Percentiles rank a stretch among this genome's conserved stretches.
phyloP scores from a whole-genome alignment of 2,888 invertebrate genomes.

The Nomada goodeniana region DNA sequence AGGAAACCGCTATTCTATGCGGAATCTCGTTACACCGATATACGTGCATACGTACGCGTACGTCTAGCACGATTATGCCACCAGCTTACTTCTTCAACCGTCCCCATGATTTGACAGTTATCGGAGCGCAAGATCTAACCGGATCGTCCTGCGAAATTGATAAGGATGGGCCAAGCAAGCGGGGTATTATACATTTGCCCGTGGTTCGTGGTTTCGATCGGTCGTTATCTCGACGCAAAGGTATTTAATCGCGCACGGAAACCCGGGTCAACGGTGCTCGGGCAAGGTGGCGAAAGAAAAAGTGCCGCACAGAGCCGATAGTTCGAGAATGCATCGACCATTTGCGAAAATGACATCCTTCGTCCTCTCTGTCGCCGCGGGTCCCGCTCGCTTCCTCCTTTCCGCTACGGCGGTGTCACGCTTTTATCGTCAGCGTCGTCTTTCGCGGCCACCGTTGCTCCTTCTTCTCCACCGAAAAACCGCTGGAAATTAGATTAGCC shows the following conservation, averaged over 20 bases:
- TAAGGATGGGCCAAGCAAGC: too few species aligned
- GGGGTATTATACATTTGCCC: too few species aligned
- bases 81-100: too few species aligned
- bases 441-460: conserved; percentile 15
- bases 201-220: neutral
- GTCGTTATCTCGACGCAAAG: neutral
- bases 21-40: neutral
- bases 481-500: conserved; percentile 56
- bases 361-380: neutral
- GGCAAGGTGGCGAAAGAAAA: neutral
- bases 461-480: conserved; percentile 44
- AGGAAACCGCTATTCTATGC: neutral
- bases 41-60: neutral
- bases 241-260: conserved; percentile 20
- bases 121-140: too few species aligned
- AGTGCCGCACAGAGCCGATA: too few species aligned
- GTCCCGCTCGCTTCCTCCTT: neutral
- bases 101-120: too few species aligned
- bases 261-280: neutral
- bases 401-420: neutral
- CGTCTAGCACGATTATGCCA: neutral
- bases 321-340: conserved; percentile 22
- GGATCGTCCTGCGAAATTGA: too few species aligned
- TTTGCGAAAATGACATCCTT: conserved; percentile 44
- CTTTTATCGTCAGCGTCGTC: conserved; percentile 16